Evolutionary conservation across 2,113 vertebrate species (phyloP), one percentile per base, ranked within the genome.

Genomic region (Pelmatolapia mariae): DNA sequence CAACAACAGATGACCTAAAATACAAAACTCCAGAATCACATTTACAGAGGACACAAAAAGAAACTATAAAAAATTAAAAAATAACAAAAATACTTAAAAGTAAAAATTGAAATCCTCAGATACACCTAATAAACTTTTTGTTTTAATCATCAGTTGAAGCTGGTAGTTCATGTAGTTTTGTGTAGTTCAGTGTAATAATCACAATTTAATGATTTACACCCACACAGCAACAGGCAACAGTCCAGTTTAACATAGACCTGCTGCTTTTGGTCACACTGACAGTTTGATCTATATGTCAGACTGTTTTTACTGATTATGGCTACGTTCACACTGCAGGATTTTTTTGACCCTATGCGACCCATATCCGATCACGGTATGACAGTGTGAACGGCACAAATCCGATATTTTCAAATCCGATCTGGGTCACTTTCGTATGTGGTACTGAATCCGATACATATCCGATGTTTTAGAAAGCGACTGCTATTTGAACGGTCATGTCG

Each of bases 81-180:
- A 53, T 11, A 54, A 54, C n/a, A 54, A 56, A 26, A 56, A 22
- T 56, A 56, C 7, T 26, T 56, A 56, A 8, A 56, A 56, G 22
- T 56, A 56, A 8, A 56, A 26, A 5, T 56, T 13, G 0, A 26
- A 56, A 1, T 56, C 11, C 7, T 11, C 24, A 22, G 22, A 26
- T 26, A 56, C 22, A 56, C 11, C 3, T 26, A 8, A 24, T 24
- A 24, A 56, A 26, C 0, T 2, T 56, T 56, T 56, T 24, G 1
- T 0, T 56, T 56, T 7, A 56, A 56, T 56, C 2, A 56, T 56
- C 22, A 56, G n/a, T 56, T 56, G 53, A 56, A 56, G 53, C 53
- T 12, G 53, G n/a, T 13, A 56, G 10, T 56, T 54, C 10, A 0
- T 54, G 52, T 56, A 56, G 53, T 56, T 56, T 13, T 56, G 6